A percentile compares a stretch with the other conserved stretches of the same genome.
Conservation (phyloP, 2,113 vertebrate species). For the Terrapene triunguis region DNA sequence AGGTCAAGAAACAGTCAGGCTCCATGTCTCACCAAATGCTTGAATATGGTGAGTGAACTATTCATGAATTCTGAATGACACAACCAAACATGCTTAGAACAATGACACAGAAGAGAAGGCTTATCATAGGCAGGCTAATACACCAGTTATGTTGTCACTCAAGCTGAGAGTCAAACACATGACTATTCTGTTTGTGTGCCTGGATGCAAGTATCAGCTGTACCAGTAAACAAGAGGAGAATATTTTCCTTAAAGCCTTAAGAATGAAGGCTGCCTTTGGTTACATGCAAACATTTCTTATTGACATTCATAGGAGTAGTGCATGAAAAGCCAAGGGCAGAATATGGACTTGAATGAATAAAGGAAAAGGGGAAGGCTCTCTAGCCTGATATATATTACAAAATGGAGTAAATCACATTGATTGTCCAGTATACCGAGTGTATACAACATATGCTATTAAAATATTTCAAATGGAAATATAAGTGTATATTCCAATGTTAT, state of each 20-base stretch:
- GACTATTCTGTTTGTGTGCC: not conserved
- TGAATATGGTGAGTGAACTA: not conserved
- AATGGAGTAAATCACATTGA: not conserved
- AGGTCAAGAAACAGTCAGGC: not conserved
- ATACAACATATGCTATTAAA: not conserved
- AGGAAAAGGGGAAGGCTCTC: not conserved
- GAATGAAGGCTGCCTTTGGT: not conserved
- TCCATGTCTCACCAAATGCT: not conserved
- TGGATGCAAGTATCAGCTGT: not conserved
- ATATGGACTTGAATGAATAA: not conserved
- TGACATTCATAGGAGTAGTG: not conserved
- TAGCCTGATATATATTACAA: not conserved
- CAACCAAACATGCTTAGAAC: not conserved
- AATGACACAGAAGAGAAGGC: not conserved
- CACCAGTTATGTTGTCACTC: not conserved
- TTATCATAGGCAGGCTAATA: not conserved
- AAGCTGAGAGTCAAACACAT: slow-evolving; percentile 13
- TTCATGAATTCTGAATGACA: not conserved
- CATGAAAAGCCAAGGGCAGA: not conserved
- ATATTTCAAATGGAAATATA: not conserved
- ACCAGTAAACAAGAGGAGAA: not conserved
- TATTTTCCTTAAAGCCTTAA: not conserved
- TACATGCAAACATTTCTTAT: not conserved
- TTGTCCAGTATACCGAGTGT: not conserved
- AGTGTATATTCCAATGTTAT: not conserved